Evolutionary conservation across 2,797 vertebrate genomes (phyloP).

Genomic region (Halcyon leucocephala): DNA sequence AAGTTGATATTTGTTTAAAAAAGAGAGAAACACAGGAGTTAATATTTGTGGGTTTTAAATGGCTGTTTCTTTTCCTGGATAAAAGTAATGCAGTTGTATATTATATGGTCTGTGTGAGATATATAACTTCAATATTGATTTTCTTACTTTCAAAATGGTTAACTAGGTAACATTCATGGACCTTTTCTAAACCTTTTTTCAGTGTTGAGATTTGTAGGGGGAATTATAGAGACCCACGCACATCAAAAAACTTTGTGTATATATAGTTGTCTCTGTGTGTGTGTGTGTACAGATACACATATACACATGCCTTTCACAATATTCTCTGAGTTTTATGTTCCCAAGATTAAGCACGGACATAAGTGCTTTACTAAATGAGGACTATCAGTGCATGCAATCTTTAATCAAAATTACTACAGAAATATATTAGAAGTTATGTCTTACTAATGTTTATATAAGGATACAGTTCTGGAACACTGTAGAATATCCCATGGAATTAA

Average conservation of each 20-base stretch:
- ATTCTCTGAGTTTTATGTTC: not conserved
- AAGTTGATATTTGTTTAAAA: not conserved
- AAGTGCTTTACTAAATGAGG: not conserved
- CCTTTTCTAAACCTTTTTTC: not conserved
- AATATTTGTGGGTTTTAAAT: not conserved
- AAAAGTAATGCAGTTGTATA: not conserved
- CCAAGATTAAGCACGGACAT: not conserved
- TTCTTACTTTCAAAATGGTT: not conserved
- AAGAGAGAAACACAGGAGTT: not conserved
- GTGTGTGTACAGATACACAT: not conserved
- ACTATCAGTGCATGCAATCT: not conserved
- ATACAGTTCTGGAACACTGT: not conserved
- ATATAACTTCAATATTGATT: not conserved
- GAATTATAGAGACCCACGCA: not conserved
- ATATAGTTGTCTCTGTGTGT: no score
- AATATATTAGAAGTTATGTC: not conserved
- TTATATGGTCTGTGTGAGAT: not conserved
- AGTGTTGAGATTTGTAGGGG: not conserved
- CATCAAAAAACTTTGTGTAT: not conserved
- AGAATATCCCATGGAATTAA: not conserved
- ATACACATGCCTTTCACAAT: accelerated
- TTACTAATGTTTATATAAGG: not conserved
- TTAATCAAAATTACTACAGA: not conserved
- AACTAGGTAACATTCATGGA: not conserved
- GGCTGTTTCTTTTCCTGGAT: not conserved